phyloP scores from a whole-genome alignment of 2,113 vertebrate species.

The Pelecanus crispus region DNA sequence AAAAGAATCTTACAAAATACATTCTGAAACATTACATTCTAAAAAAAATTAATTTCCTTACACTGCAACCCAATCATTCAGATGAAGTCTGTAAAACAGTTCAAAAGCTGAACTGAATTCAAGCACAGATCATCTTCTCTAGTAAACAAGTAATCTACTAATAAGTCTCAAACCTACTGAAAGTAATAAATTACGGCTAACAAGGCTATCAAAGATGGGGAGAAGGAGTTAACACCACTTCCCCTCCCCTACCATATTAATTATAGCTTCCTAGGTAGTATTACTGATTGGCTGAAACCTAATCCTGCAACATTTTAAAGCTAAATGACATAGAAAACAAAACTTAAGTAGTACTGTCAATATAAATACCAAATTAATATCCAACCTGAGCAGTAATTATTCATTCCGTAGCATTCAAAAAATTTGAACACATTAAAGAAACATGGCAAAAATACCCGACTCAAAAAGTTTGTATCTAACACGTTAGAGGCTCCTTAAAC shows the following conservation, averaged over 20 bases:
- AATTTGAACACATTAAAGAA: not conserved
- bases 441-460: not conserved
- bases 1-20: not conserved
- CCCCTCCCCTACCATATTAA: slow-evolving; percentile 24
- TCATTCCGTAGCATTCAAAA: not conserved
- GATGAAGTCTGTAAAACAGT: not conserved
- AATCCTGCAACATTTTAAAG: slow-evolving; percentile 37
- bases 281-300: slow-evolving; percentile 55
- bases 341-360: not conserved
- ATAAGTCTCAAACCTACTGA: not conserved
- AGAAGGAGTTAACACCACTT: slow-evolving; percentile 21
- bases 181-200: not conserved
- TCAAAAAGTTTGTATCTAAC: not conserved
- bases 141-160: not conserved
- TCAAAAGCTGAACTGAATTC: not conserved
- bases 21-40: not conserved
- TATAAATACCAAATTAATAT: not conserved
- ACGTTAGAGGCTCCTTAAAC: not conserved
- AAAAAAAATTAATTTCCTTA: not conserved
- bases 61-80: not conserved
- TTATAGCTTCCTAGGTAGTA: slow-evolving; percentile 28
- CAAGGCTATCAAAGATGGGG: not conserved
- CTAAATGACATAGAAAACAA: slow-evolving; percentile 18
- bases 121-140: not conserved
- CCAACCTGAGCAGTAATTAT: not conserved